A percentile compares a stretch with the other conserved stretches of the same genome.
phyloP scores from a whole-genome alignment of 2,888 invertebrate species.

The Linnaemya vulpina region DNA sequence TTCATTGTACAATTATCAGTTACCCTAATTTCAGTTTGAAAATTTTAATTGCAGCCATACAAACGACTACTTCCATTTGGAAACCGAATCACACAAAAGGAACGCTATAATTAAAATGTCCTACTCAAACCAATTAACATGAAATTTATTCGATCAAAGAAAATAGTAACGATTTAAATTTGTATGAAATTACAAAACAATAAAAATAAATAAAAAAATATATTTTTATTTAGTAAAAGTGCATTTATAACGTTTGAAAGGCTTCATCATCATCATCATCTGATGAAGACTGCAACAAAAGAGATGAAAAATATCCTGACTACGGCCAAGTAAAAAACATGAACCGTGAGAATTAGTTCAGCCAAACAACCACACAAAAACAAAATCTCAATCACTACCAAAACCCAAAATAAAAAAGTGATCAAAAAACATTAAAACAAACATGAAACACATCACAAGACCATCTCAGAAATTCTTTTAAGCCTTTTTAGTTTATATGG shows the following conservation, averaged over 20 bases:
- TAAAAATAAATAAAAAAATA: constrained; percentile 2
- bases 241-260: constrained; percentile 31
- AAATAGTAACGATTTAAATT: constrained; percentile 30
- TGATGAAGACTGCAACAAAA: neutral
- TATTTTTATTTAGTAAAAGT: neutral
- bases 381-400: constrained; percentile 24
- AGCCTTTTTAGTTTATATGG: constrained; percentile 25
- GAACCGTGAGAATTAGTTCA: constrained; percentile 69
- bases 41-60: neutral
- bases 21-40: no score
- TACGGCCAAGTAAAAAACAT: constrained; percentile 40
- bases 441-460: constrained; percentile 40
- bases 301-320: constrained; percentile 49
- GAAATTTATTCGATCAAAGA: neutral
- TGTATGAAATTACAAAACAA: constrained; percentile 30
- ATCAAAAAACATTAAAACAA: constrained; percentile 54
- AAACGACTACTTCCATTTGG: neutral
- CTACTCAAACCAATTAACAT: neutral
- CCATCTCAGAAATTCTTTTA: constrained; percentile 43
- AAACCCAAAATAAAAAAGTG: constrained; percentile 13
- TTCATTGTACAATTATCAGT: no score
- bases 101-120: constrained; percentile 16
- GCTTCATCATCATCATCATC: constrained; percentile 35
- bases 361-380: constrained; percentile 38
- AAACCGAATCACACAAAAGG: neutral